Percentiles rank a stretch among this genome's conserved stretches.
These are phyloP conservation scores for Crotalus horridus DNA, from an alignment of 2,113 vertebrate genomes.

Conservation along the genomic window DNA sequence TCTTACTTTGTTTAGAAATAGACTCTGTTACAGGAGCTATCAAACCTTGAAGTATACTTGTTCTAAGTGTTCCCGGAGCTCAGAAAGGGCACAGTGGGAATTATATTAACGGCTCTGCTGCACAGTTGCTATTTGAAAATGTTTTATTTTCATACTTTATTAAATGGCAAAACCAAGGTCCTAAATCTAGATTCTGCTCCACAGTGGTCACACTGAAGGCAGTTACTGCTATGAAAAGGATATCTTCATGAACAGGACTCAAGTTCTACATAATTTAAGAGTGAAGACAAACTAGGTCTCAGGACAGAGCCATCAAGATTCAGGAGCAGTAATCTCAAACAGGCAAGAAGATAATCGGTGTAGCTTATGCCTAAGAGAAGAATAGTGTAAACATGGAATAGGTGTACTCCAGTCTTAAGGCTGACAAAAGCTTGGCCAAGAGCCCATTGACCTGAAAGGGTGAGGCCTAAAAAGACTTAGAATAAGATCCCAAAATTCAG, in stretches of 20 bases:
- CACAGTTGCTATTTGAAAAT: not conserved
- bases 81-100: not conserved
- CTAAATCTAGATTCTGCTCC: not conserved
- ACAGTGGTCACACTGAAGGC: not conserved
- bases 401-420: not conserved
- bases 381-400: not conserved
- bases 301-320: not conserved
- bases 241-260: not conserved
- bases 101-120: not conserved
- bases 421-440: not conserved
- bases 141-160: not conserved
- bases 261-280: not conserved
- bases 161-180: not conserved
- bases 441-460: not conserved
- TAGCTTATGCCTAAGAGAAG: not conserved
- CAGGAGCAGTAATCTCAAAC: not conserved
- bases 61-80: not conserved
- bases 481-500: not conserved
- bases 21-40: not conserved
- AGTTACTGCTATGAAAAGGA: not conserved
- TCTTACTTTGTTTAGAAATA: not conserved
- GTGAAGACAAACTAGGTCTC: not conserved
- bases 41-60: not conserved
- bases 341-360: not conserved
- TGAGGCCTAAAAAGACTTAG: not conserved